A percentile compares a stretch with the other conserved stretches of the same genome.
Conservation (phyloP, 2,888 invertebrate genomes). For the Omphaloscelis lunosa region DNA sequence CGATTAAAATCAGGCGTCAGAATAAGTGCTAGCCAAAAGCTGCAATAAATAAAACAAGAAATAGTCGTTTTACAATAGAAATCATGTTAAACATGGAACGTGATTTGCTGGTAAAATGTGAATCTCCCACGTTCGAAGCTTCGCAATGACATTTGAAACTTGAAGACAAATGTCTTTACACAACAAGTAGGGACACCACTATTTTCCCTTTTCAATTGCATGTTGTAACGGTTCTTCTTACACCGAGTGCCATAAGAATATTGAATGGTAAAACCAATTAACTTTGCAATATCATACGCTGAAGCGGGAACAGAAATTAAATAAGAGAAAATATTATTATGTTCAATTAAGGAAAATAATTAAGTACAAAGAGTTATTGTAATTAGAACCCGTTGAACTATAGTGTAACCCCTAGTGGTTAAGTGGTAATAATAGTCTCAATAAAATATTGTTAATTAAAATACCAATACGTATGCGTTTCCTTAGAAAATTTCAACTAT, state of each 20-base stretch:
- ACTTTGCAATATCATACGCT: conserved; percentile 1
- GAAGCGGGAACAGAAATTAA: background rate
- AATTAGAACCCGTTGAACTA: conserved; percentile 16
- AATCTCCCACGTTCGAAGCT: conserved; percentile 82
- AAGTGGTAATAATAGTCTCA: conserved; percentile 16
- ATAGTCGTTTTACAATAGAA: conserved; percentile 58
- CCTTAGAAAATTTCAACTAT: too few species aligned
- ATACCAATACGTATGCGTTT: background rate
- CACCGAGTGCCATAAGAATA: background rate
- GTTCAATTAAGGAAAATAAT: background rate
- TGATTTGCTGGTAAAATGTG: conserved; percentile 80
- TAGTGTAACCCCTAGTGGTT: background rate
- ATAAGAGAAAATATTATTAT: conserved; percentile 6
- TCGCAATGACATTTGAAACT: conserved; percentile 85
- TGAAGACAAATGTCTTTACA: conserved; percentile 71
- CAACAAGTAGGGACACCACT: conserved; percentile 45
- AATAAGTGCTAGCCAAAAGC: conserved; percentile 39
- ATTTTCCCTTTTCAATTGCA: conserved; percentile 41
- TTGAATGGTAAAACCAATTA: conserved; percentile 12
- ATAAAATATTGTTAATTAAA: background rate
- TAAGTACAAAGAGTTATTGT: conserved; percentile 1
- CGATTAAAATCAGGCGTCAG: conserved; percentile 48
- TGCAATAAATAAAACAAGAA: conserved; percentile 63
- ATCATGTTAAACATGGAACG: conserved; percentile 68
- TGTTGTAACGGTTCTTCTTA: conserved; percentile 3